Conservation (phyloP, 2,797 vertebrate species). For the Sebastes cheni region DNA sequence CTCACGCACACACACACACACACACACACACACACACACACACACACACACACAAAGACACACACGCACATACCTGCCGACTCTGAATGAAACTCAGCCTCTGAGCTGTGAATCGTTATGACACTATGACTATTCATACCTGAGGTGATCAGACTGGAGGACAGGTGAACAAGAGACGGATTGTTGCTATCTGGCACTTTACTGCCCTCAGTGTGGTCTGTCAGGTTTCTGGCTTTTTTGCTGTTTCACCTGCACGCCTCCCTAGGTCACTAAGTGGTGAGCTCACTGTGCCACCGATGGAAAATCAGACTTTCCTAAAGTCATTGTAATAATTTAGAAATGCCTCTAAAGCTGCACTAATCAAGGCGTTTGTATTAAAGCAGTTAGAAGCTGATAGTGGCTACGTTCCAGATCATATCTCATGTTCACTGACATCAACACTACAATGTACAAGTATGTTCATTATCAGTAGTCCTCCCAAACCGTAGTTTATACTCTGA, state of each 20-base stretch:
- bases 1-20: too few species aligned
- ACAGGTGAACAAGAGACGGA: constrained; percentile 10
- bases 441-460: neutral
- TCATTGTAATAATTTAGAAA: neutral
- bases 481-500: neutral
- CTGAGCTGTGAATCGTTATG: neutral
- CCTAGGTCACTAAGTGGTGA: neutral
- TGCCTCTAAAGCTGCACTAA: neutral
- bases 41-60: neutral
- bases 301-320: neutral
- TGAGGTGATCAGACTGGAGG: neutral
- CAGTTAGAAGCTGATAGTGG: too few species aligned
- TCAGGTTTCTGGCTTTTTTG: neutral
- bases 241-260: neutral
- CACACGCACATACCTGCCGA: neutral
- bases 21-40: neutral
- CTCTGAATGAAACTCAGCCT: too few species aligned
- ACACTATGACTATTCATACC: neutral
- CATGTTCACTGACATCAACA: neutral
- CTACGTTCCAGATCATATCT: neutral
- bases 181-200: constrained; percentile 6
- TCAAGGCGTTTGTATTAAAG: neutral
- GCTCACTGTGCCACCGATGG: neutral
- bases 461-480: neutral
- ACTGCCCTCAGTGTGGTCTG: neutral